phyloP scores from a whole-genome alignment of 2,797 vertebrate species.

The Buceros bicornis region DNA sequence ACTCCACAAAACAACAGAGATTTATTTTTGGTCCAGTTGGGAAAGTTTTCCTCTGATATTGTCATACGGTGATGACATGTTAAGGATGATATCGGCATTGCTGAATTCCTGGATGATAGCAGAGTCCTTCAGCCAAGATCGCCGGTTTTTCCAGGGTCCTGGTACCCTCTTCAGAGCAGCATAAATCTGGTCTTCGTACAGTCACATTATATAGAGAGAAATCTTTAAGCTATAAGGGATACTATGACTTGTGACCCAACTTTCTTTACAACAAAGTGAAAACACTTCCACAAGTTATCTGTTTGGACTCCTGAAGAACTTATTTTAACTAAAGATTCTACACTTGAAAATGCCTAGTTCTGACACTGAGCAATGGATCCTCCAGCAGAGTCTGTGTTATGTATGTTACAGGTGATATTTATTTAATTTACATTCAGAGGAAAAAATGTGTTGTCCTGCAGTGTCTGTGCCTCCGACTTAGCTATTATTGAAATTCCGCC shows the following conservation, averaged over 20 bases:
- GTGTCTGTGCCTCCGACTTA: neutral
- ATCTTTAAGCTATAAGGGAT: neutral
- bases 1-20: neutral
- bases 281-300: neutral
- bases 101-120: neutral
- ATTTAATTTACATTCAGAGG: neutral
- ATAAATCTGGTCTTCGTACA: neutral
- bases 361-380: neutral
- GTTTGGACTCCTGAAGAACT: neutral
- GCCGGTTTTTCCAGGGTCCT: neutral
- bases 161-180: neutral
- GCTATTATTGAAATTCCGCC: neutral
- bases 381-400: neutral
- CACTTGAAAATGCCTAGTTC: neutral
- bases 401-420: neutral
- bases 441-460: neutral
- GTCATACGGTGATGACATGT: neutral
- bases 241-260: neutral
- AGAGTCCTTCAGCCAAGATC: neutral
- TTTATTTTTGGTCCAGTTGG: neutral
- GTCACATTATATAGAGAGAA: neutral
- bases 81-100: neutral
- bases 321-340: neutral
- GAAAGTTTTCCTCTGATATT: neutral
- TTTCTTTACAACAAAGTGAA: neutral